Conservation (phyloP, 2,888 invertebrate species). For the Anthrax anthrax region DNA sequence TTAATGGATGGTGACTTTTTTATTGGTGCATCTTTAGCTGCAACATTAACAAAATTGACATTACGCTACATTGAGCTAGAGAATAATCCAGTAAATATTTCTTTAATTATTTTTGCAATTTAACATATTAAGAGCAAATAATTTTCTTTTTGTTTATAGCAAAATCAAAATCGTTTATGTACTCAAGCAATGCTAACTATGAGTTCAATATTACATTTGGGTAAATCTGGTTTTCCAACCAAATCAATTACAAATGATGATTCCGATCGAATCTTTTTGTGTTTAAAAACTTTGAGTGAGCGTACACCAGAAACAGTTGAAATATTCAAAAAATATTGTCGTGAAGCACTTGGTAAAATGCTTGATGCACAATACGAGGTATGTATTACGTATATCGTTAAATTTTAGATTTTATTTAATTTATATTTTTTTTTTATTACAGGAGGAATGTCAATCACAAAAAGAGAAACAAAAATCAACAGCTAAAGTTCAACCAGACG, state of each 20-base stretch:
- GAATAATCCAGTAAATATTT: slow-evolving; percentile 21
- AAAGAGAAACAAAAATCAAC: slow-evolving; percentile 55
- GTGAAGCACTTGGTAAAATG: slow-evolving; percentile 70
- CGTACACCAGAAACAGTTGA: slow-evolving; percentile 51
- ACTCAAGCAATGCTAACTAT: slow-evolving; percentile 81
- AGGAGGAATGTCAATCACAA: slow-evolving; percentile 32
- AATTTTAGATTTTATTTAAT: neutral
- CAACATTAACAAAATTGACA: slow-evolving; percentile 81
- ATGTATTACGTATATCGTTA: slow-evolving; percentile 33
- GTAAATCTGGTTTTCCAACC: slow-evolving; percentile 55
- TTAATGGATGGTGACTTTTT: slow-evolving; percentile 93
- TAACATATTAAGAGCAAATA: neutral
- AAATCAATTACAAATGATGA: slow-evolving; percentile 93
- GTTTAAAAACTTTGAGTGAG: slow-evolving; percentile 58
- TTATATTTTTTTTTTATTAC: neutral
- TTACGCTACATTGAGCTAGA: slow-evolving; percentile 47
- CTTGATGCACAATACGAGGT: slow-evolving; percentile 62
- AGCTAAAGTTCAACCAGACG: slow-evolving; percentile 65
- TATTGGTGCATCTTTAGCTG: slow-evolving; percentile 82
- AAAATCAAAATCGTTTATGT: slow-evolving; percentile 43
- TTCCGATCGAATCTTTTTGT: slow-evolving; percentile 72
- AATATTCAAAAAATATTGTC: slow-evolving; percentile 59
- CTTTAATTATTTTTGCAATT: slow-evolving; percentile 16
- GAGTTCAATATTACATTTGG: slow-evolving; percentile 72
- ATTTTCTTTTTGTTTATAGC: no score